Evolutionary conservation across 2,113 vertebrate species (phyloP).

Genomic region (Petromus typicus): DNA sequence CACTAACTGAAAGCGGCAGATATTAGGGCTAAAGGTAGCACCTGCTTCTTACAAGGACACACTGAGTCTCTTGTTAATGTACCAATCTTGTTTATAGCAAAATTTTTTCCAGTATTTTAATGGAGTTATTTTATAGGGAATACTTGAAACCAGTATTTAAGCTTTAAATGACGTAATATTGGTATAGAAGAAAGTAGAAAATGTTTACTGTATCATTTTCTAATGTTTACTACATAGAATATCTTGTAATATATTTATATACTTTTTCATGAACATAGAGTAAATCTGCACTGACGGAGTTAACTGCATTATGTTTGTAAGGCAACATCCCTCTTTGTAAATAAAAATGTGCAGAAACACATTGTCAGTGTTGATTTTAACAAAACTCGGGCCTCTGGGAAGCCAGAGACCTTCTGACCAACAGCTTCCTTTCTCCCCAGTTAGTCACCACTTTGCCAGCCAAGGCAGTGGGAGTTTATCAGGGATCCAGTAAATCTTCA

Average conservation of each 20-base stretch:
- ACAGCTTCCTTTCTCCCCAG: background rate
- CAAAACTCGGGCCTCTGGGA: background rate
- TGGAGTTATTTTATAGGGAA: constrained; percentile 85
- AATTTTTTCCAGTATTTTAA: constrained; percentile 84
- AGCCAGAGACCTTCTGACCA: background rate
- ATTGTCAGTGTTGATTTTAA: constrained; percentile 36
- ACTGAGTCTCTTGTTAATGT: constrained; percentile 78
- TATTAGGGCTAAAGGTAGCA: constrained; percentile 67
- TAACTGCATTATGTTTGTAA: constrained; percentile 82
- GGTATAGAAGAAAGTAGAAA: constrained; percentile 83
- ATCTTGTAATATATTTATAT: constrained; percentile 90
- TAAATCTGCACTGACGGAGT: constrained; percentile 67
- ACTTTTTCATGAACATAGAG: constrained; percentile 85
- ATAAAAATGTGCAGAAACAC: constrained; percentile 83
- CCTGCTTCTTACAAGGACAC: constrained; percentile 81
- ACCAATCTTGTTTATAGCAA: constrained; percentile 86
- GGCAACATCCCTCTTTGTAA: constrained; percentile 86
- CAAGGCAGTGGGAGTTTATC: background rate
- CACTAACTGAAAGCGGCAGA: constrained; percentile 67
- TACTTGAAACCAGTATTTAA: constrained; percentile 87
- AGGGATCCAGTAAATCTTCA: background rate
- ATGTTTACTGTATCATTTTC: constrained; percentile 85
- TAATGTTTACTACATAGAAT: constrained; percentile 87
- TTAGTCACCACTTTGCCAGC: background rate
- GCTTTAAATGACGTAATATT: constrained; percentile 83